Conservation (phyloP, 1,140 invertebrate species). For the Goniozus legneri region DNA sequence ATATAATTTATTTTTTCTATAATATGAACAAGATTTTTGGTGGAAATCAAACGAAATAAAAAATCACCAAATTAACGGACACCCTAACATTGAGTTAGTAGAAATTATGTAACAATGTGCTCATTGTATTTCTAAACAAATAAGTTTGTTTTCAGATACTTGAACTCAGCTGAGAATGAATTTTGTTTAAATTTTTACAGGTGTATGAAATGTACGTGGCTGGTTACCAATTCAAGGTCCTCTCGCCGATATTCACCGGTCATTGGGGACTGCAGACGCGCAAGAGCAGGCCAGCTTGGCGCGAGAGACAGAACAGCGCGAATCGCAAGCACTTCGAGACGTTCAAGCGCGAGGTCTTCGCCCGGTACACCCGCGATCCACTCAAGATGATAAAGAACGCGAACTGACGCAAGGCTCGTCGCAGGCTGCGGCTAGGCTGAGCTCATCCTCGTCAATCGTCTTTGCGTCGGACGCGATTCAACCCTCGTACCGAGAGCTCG, state of each 20-base stretch:
- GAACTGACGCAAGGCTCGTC: constrained; percentile 27
- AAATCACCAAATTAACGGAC: too few species aligned
- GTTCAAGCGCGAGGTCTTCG: constrained; percentile 81
- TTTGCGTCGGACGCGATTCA: too few species aligned
- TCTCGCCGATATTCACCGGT: constrained; percentile 85
- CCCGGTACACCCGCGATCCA: constrained; percentile 70
- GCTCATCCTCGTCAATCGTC: too few species aligned
- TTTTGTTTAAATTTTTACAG: too few species aligned
- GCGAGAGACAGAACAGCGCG: constrained; percentile 79
- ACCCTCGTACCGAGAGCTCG: too few species aligned
- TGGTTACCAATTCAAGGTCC: constrained; percentile 84
- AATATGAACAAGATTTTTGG: too few species aligned
- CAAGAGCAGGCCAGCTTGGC: constrained; percentile 72
- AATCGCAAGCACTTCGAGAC: constrained; percentile 79
- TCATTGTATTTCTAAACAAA: too few species aligned
- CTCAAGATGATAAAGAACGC: constrained; percentile 56
- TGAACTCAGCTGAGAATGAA: too few species aligned
- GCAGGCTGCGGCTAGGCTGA: constrained; percentile 5
- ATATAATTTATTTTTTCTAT: too few species aligned
- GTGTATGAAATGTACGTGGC: constrained; percentile 92
- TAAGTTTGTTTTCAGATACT: background rate
- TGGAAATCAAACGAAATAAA: too few species aligned
- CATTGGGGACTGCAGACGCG: constrained; percentile 85
- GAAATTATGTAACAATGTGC: background rate
- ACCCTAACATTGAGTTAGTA: too few species aligned